Conservation (phyloP, 2,888 invertebrate species). For the Callinectes sapidus region DNA sequence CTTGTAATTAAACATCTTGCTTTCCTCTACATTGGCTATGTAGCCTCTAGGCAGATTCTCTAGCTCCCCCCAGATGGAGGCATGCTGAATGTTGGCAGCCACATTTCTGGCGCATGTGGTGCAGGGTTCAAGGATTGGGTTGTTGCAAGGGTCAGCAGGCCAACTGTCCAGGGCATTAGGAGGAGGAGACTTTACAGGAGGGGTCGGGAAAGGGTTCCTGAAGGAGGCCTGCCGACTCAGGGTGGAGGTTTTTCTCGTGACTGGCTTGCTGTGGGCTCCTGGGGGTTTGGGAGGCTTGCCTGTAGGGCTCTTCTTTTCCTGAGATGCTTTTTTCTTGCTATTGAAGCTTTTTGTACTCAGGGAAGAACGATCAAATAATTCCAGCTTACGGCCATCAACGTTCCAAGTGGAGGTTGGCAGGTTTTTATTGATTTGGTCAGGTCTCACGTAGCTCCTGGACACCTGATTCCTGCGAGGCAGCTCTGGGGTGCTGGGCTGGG, state of each 20-base stretch:
- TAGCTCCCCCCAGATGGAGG: constrained; percentile 66
- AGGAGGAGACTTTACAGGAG: constrained; percentile 30
- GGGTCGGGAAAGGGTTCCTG: constrained; percentile 55
- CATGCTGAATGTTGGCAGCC: constrained; percentile 71
- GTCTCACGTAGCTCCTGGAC: constrained; percentile 62
- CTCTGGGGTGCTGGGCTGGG: constrained; percentile 72
- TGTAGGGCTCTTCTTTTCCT: constrained; percentile 41
- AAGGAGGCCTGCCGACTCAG: constrained; percentile 63
- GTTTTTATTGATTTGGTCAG: constrained; percentile 49
- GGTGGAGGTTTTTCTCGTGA: constrained; percentile 51
- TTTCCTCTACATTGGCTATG: constrained; percentile 55
- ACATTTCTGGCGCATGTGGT: constrained; percentile 71
- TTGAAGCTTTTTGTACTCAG: background rate
- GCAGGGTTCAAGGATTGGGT: constrained; percentile 70
- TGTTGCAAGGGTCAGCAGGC: constrained; percentile 58
- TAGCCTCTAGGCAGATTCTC: constrained; percentile 63
- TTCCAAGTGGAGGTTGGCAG: constrained; percentile 13
- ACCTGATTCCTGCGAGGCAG: constrained; percentile 62
- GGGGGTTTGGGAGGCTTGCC: constrained; percentile 64
- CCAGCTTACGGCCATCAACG: constrained; percentile 24
- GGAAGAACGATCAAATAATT: background rate
- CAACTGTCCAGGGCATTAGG: constrained; percentile 58
- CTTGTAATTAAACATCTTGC: constrained; percentile 53
- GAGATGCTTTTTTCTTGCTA: constrained; percentile 41
- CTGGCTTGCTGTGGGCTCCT: constrained; percentile 49